Base-by-base conservation (phyloP, 2,888 invertebrate genomes). In the Leptinotarsa haldemani region DNA sequence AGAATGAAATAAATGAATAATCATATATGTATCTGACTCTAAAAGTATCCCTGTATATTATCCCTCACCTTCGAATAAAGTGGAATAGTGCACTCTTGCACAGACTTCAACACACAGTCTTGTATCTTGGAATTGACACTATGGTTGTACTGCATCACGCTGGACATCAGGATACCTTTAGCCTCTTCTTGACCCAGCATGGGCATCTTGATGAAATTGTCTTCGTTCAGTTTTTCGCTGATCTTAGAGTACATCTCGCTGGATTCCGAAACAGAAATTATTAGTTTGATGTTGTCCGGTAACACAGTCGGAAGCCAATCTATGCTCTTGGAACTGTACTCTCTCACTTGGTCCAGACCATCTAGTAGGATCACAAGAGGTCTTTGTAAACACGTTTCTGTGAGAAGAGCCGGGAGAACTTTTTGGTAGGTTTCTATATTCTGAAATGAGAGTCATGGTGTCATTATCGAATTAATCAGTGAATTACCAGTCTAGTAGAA, bases 301-400 rank as follows among this genome's bases (percentile, higher is more conserved):
- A 96, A 88, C 66, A 91, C 90, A 69, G 90, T 89, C 7, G 95
- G 95, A 79, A 96, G 88, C 96, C 96, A 96, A 76, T 92, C 89
- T 52, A 94, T 89, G 75, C 91, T 91, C 20, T 90, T 88, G 74
- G 92, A 89, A 69, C 92, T 92, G 83, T 90, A 87, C 64, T 82
- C 78, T 78, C 85, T 86, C 72, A 92, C 89, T 84, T 92, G 91
- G 84, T 94, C 94, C 61, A 95, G 88, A 0, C 94, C 95, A 83
- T 95, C 95, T 79, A 96, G 90, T 67, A 94, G 89, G 77, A 96
- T 89, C 69, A 95, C 89, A 74, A 94, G 87, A 65, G 92, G 90
- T 78, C 92, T 89, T 83, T 90, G 86, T 58, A 90, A 86, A 73
- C 90, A 89, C 84, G 90, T 87, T 65, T 90, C 89, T 15, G 88